These are phyloP conservation scores for Plumapathes pennacea DNA, from an alignment of 92 coral and sea anemone genomes.

Conservation along the genomic window DNA sequence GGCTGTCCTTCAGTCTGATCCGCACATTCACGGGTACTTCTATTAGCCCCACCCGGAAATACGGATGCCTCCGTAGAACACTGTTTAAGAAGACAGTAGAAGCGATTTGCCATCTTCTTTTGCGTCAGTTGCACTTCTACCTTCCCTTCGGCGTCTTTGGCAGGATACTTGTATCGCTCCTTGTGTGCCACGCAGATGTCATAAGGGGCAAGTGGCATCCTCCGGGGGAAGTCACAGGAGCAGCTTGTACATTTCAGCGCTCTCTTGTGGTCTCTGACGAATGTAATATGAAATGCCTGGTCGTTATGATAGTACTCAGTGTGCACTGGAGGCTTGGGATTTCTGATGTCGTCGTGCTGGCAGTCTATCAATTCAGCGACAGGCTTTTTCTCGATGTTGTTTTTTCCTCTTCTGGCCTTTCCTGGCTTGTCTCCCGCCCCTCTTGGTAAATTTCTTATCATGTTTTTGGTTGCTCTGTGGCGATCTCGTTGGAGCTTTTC, in stretches of 20 bases:
- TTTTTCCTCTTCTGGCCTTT: slow-evolving; percentile 42
- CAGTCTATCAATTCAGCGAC: slow-evolving; percentile 1
- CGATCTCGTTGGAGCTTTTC: slow-evolving; percentile 21
- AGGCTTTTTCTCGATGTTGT: slow-evolving; percentile 37
- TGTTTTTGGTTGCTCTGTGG: background rate
- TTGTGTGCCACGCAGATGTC: slow-evolving; percentile 40
- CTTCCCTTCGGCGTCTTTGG: slow-evolving; percentile 31
- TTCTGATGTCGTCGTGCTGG: slow-evolving; percentile 24
- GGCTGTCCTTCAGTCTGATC: slow-evolving; percentile 22
- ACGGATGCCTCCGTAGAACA: slow-evolving; percentile 16
- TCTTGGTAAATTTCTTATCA: slow-evolving; percentile 21
- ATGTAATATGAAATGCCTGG: slow-evolving; percentile 31
- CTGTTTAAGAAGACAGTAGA: slow-evolving; percentile 16
- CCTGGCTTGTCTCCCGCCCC: slow-evolving; percentile 33
- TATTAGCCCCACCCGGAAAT: slow-evolving; percentile 40
- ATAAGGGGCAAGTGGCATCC: slow-evolving; percentile 6
- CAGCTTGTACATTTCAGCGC: slow-evolving; percentile 28
- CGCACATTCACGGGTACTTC: slow-evolving; percentile 11
- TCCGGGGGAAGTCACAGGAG: slow-evolving; percentile 31
- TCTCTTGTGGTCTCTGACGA: slow-evolving; percentile 3
- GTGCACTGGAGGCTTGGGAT: slow-evolving; percentile 26
- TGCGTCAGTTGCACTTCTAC: slow-evolving; percentile 6
- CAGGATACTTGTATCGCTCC: slow-evolving; percentile 52
- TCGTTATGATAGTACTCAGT: slow-evolving; percentile 45
- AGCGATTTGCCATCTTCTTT: slow-evolving; percentile 15